Percentiles rank a stretch among this genome's conserved stretches.
phyloP scores from a whole-genome alignment of 1,140 invertebrate genomes.

The Ostrea denselamellosa region DNA sequence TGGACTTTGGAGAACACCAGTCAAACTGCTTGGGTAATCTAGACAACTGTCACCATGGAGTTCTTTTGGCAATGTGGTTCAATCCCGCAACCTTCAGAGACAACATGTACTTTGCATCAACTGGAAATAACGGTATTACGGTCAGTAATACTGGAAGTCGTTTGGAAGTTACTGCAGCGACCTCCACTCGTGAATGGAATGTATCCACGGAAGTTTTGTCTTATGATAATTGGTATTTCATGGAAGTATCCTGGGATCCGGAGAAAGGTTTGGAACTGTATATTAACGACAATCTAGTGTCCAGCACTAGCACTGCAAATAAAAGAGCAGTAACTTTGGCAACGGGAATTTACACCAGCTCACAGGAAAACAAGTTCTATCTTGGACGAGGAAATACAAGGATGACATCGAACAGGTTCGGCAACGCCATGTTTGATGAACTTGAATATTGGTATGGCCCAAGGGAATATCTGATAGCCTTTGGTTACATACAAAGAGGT shows the following conservation, averaged over 20 bases:
- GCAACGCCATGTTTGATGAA: constrained; percentile 73
- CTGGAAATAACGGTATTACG: constrained; percentile 73
- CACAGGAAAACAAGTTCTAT: constrained; percentile 62
- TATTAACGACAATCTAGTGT: constrained; percentile 66
- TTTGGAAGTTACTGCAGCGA: constrained; percentile 60
- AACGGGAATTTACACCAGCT: constrained; percentile 32
- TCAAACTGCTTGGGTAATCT: constrained; percentile 74
- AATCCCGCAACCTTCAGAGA: constrained; percentile 63
- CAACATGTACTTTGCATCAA: constrained; percentile 71
- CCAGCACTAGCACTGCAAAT: constrained; percentile 29
- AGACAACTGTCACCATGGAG: constrained; percentile 72
- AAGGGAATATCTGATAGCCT: constrained; percentile 73
- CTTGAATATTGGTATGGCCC: constrained; percentile 75
- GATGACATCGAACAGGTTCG: constrained; percentile 61
- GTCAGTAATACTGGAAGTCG: constrained; percentile 57
- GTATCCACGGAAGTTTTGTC: constrained; percentile 58
- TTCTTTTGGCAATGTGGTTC: constrained; percentile 70
- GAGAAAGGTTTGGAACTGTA: constrained; percentile 71
- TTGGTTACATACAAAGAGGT: constrained; percentile 76
- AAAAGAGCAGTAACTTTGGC: constrained; percentile 13
- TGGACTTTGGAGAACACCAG: constrained; percentile 69
- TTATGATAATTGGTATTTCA: constrained; percentile 71
- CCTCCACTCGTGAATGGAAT: constrained; percentile 67
- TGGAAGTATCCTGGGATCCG: constrained; percentile 75
- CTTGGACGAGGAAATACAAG: constrained; percentile 67